Evolutionary conservation across 2,888 invertebrate species (phyloP).

Genomic region (Monoplex corrugatus): DNA sequence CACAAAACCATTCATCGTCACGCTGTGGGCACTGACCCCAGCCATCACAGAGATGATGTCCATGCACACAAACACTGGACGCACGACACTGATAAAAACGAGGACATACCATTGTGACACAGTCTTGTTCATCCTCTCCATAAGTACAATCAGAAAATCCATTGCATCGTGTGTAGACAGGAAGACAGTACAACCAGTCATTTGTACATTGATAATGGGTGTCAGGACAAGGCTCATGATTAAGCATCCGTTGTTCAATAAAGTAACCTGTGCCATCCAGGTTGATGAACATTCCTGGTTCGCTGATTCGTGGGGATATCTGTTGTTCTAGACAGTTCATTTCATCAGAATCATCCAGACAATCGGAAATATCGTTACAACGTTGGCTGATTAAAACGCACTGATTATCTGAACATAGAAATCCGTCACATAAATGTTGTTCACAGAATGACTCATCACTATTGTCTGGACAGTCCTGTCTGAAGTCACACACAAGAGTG

Average conservation of each 20-base stretch:
- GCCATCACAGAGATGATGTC: constrained; percentile 4
- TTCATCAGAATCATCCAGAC: background rate
- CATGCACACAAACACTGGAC: background rate
- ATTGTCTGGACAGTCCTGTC: background rate
- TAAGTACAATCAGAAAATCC: background rate
- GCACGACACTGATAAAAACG: background rate
- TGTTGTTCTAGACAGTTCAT: background rate
- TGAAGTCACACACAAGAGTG: constrained; percentile 10
- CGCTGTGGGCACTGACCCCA: background rate
- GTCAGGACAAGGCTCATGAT: background rate
- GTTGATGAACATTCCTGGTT: background rate
- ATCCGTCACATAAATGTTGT: background rate
- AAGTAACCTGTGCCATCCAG: background rate
- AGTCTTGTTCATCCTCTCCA: background rate
- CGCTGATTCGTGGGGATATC: background rate
- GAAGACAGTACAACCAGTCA: background rate
- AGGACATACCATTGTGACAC: background rate
- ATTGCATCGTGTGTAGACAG: constrained; percentile 26
- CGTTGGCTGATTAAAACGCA: background rate
- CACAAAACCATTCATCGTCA: constrained; percentile 3
- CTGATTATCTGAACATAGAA: background rate
- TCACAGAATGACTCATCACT: constrained; percentile 8
- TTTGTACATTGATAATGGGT: background rate
- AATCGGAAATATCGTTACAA: background rate
- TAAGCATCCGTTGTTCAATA: background rate